Evolutionary conservation across 2,888 invertebrate genomes (phyloP), one percentile per base, ranked within the genome.

Genomic region (Standfussiana lucernea): DNA sequence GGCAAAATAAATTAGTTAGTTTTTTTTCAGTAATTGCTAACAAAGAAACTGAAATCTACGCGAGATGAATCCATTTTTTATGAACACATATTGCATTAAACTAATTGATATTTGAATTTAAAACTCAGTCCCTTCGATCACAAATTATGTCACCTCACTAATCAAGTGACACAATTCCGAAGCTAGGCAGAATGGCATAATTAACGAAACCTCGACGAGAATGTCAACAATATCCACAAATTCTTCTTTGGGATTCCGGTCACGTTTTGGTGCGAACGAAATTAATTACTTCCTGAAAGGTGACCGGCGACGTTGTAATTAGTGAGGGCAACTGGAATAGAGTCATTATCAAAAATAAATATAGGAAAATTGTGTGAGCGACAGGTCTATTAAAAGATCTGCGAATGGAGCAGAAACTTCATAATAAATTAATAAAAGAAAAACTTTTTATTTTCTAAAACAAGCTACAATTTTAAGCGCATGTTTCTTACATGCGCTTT

Each of bases 221-320:
- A 82, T 81, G 83, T 83, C 88, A 87, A 85, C 81, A 88, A 67
- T 75, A 72, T 82, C 81, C 81, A 72, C 73, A 88, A 88, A 86
- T 81, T 80, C 80, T 86, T 80, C 81, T 82, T 88, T 67, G 56
- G 75, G 64, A 81, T 80, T 83, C 88, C 61, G 81, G 88, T 87
- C 87, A 87, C 87, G 87, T 87, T 87, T 86, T 80, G 80, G 77
- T 87, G 78, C 78, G 83, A 88, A 82, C 72, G 77, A 88, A 87
- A 87, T 87, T 88, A 88, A 87, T 87, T 85, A 86, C 75, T 86
- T 79, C 78, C 73, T 37, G 76, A 82, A 86, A 82, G 85, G 85
- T 84, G 72, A 79, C 80, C 74, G 50, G 79, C 47, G 71, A 82
- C 72, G 75, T 70, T 72, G 75, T 87, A 88, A 88, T 87, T 86